Percentiles rank a stretch among this genome's conserved stretches.
Conservation (phyloP, 37 sponge, comb jelly and placozoan genomes). For the Haliclona indistincta region DNA sequence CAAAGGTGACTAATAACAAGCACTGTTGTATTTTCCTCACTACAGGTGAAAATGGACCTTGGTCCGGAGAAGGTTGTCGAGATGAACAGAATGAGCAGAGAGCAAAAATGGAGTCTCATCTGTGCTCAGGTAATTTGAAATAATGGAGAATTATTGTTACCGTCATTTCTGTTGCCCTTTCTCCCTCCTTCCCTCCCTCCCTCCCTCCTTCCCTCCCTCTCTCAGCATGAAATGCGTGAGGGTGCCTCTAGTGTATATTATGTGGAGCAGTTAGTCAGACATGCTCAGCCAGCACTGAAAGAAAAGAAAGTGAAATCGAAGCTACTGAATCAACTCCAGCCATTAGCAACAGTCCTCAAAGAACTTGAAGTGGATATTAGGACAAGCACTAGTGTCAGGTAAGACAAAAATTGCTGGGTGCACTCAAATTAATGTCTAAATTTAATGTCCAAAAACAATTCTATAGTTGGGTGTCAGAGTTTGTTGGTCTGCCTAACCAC, state of each 20-base stretch:
- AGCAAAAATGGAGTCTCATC: conserved; percentile 82
- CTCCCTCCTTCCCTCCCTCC: not conserved
- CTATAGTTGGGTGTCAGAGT: conserved; percentile 69
- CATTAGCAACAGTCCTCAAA: conserved; percentile 50
- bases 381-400: conserved; percentile 61
- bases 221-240: conserved; percentile 62
- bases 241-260: conserved; percentile 71
- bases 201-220: not conserved
- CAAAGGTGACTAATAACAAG: no score
- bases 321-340: conserved; percentile 62
- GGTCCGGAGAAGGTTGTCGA: conserved; percentile 69
- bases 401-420: not conserved
- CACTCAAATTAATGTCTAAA: not conserved
- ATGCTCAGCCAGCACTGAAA: conserved; percentile 70
- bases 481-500: conserved; percentile 74
- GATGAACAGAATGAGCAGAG: conserved; percentile 53
- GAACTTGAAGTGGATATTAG: conserved; percentile 86
- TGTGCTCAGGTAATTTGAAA: conserved; percentile 63
- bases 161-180: not conserved
- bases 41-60: conserved; percentile 64
- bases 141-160: not conserved
- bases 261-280: conserved; percentile 75
- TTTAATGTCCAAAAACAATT: not conserved
- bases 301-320: conserved; percentile 65
- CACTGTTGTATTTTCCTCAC: not conserved